Base-by-base conservation (phyloP, 2,888 invertebrate species). In the Cephus pulcher region DNA sequence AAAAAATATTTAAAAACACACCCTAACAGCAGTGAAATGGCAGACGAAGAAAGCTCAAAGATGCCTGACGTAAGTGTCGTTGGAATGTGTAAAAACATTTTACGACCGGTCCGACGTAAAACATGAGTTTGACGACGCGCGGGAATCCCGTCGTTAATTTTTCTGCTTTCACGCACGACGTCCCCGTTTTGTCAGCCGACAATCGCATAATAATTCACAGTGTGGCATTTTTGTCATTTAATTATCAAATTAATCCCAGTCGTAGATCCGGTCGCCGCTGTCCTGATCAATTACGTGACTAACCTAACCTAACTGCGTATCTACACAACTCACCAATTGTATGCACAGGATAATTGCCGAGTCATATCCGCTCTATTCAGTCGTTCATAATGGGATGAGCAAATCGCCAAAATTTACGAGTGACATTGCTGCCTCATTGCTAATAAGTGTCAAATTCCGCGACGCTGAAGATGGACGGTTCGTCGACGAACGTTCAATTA, bases 21-120 rank as follows among this genome's bases (percentile, higher is more conserved):
- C 77, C 71, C 74, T 75, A 76, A 79, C 56, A 35, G 3, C 11
- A 33, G 40, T 56, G 56, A 40, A 56, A 56, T 56, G 23, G 23
- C 9, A 56, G 6, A 0, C 23, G 40, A 56, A 56, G 40, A 56
- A 56, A 56, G 40, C 40, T 56, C 40, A 56, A 56, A 56, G 40
- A 56, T 23, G 40, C 0, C 40, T 56, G 40, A 56, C 40, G 40
- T 56, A 56, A 56, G 40, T 56, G 40, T 56, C 23, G 15, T 23
- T 56, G 40, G 40, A 56, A 56, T 56, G 6, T 9, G 40, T 56
- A 56, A 56, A 23, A 56, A 23, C 6, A 56, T 9, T 23, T 56
- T 23, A 56, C 23, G 40, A 9, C 23, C 2, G 40, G 23, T 9
- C 23, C 23, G 23, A 56, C 6, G 40, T 56, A 9, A 56, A 56